Percentiles rank a stretch among this genome's conserved stretches.
Evolutionary conservation across 2,888 invertebrate species (phyloP).

Genomic region (Archips crataeganus): DNA sequence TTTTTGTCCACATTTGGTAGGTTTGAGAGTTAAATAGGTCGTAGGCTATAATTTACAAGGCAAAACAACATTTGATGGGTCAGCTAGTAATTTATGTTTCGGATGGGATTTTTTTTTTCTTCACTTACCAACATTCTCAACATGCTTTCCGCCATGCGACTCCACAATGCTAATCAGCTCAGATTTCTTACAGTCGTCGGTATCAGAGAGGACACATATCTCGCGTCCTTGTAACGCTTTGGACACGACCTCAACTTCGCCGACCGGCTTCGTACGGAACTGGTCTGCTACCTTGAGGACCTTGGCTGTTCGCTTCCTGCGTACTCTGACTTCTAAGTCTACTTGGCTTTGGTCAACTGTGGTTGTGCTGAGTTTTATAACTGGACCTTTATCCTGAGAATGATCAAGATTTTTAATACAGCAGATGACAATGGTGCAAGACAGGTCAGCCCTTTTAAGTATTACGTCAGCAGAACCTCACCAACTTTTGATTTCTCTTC

Average conservation of each 20-base stretch:
- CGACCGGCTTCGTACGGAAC: slow-evolving; percentile 54
- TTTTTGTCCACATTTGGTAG: too few relatives aligned
- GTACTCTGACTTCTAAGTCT: slow-evolving; percentile 50
- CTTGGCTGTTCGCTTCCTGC: slow-evolving; percentile 59
- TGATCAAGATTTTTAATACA: slow-evolving; percentile 8
- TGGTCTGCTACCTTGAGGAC: slow-evolving; percentile 63
- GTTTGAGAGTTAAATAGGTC: too few relatives aligned
- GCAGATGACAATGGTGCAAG: background rate
- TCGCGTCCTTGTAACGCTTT: slow-evolving; percentile 65
- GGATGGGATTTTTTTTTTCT: background rate
- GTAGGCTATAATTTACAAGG: too few relatives aligned
- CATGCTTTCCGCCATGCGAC: slow-evolving; percentile 70
- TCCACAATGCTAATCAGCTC: slow-evolving; percentile 66
- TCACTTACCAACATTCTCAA: slow-evolving; percentile 66
- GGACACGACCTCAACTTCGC: slow-evolving; percentile 54
- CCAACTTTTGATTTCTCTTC: too few relatives aligned
- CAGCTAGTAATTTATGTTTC: too few relatives aligned
- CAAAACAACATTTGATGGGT: too few relatives aligned
- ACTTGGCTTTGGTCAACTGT: slow-evolving; percentile 61
- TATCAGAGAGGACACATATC: slow-evolving; percentile 70
- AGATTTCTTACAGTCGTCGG: slow-evolving; percentile 62
- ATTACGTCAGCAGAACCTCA: too few relatives aligned
- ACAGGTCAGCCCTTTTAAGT: background rate
- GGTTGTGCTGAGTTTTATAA: slow-evolving; percentile 68
- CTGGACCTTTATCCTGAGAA: slow-evolving; percentile 60